phyloP scores from a whole-genome alignment of 2,888 invertebrate genomes.

The Latheticus oryzae region DNA sequence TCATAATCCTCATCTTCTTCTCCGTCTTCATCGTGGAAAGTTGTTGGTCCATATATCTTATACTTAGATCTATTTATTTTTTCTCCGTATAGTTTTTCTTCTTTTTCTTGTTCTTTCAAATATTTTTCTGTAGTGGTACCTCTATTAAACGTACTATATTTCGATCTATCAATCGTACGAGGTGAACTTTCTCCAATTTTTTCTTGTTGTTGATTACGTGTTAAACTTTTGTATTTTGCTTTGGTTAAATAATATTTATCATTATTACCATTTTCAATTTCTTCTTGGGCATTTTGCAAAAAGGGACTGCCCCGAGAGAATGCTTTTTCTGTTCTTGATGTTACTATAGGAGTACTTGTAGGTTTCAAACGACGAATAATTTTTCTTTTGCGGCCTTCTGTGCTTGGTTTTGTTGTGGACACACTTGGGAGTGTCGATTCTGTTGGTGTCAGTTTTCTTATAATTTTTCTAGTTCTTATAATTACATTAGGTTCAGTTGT shows the following conservation, averaged over 20 bases:
- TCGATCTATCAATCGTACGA: slow-evolving; percentile 30
- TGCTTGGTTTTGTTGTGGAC: slow-evolving; percentile 38
- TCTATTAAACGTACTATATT: slow-evolving; percentile 33
- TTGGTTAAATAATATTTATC: slow-evolving; percentile 14
- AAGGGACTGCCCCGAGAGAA: slow-evolving; percentile 35
- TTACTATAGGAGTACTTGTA: slow-evolving; percentile 18
- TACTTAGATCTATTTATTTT: slow-evolving; percentile 1
- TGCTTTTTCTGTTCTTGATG: slow-evolving; percentile 19
- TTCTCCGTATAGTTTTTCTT: slow-evolving; percentile 3
- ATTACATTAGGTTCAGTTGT: slow-evolving; percentile 53
- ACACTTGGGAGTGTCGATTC: slow-evolving; percentile 35
- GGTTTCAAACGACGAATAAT: slow-evolving; percentile 58
- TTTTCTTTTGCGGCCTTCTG: slow-evolving; percentile 52
- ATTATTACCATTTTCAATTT: not conserved
- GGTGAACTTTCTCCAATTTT: not conserved
- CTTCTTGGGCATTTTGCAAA: slow-evolving; percentile 18
- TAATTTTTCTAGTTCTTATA: slow-evolving; percentile 59
- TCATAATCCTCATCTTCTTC: slow-evolving; percentile 36
- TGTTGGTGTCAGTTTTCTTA: slow-evolving; percentile 57
- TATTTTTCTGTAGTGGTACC: slow-evolving; percentile 54
- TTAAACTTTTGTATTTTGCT: slow-evolving; percentile 1
- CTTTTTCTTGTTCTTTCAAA: slow-evolving; percentile 42
- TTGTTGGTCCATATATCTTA: slow-evolving; percentile 10
- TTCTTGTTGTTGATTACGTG: slow-evolving; percentile 2
- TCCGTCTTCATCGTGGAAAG: slow-evolving; percentile 16